Evolutionary conservation across 2,888 invertebrate species (phyloP), one percentile per base, ranked within the genome.

Genomic region (Luffia ferchaultella): DNA sequence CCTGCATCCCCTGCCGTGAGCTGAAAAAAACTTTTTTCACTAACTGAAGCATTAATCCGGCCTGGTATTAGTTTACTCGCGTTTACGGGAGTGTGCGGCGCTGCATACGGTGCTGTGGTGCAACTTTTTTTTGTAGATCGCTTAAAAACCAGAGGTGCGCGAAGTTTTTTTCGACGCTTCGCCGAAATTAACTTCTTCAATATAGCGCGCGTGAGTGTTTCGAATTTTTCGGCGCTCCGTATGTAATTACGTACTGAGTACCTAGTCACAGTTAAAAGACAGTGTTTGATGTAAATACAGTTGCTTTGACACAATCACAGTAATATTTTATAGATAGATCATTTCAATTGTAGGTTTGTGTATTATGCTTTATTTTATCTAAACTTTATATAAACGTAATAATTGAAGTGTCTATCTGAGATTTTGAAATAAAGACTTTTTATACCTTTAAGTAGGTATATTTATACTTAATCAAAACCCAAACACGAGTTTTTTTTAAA

Each of bases 1-100:
- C 76, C 82, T 78, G 83, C 55, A 60, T 60, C 72, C 80, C 78
- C 72, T 82, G 79, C 79, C 74, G 78, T 70, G 76, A 77, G 71
- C 82, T 83, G 82, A 82, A 83, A 83, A 76, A 83, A 83, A 78
- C 72, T 79, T 84, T 83, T 82, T 84, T 84, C 82, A 83, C 83
- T 82, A 83, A 84, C 83, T 84, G 83, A 82, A 82, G 83, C 82
- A 83, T 83, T 83, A 83, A 83, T 83, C 83, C 80, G 72, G 77
- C 73, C 75, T 65, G 78, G 83, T 83, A 84, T 84, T 83, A 84
- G 83, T 84, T 83, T 82, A 82, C 83, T 70, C 76, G 77, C 79
- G 75, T 73, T 76, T 71, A 71, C 72, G 19, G 64, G 64, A 53
- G 56, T 54, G 59, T 61, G 64, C 64, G n/a, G 63, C 73, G 78